Base-by-base conservation (phyloP, 2,888 invertebrate genomes). In the Nezara viridula region DNA sequence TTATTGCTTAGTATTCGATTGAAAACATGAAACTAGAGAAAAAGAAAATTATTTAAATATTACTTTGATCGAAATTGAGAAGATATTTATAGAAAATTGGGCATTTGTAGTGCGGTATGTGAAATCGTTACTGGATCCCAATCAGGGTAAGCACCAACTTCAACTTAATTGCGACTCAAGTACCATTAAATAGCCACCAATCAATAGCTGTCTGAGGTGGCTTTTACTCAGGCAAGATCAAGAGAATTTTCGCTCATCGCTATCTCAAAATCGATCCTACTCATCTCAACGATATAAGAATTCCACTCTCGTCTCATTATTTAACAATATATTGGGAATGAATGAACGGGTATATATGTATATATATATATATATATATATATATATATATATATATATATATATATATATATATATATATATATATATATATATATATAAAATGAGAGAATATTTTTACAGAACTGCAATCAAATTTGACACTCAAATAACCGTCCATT, bases 141-240 rank as follows among this genome's bases (percentile, higher is more conserved):
- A 81, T 81, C 44, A 81, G 81, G 24, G 0, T 81, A 40, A 81
- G 81, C 40, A 81, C 81, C 24, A 81, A 81, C 40, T 81, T 81
- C 21, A 81, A 24, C 81, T 81, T 81, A 44, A 81, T 81, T 81
- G 81, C 40, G 44, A 44, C 3, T 81, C 81, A 40, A 81, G 44
- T 81, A 81, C 44, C n/a, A 81, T 81, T 81, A 81, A 81, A 81
- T 81, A 81, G 81, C 81, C 81, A 81, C 40, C 44, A 44, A 81
- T 81, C 81, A 44, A 81, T 81, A 81, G 12, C 10, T 81, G 44
- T 40, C 81, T n/a, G 24, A 40, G 37, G 9, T 40, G 77, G 40
- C 21, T 40, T 77, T 40, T 77, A 77, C 66, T 66, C 32, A 66
- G 1, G 60, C 55, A 55, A n/a, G n/a, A 14, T 60, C n/a, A 55